Base-by-base conservation (phyloP, 1,140 invertebrate species). In the Drosophila baimaii region DNA sequence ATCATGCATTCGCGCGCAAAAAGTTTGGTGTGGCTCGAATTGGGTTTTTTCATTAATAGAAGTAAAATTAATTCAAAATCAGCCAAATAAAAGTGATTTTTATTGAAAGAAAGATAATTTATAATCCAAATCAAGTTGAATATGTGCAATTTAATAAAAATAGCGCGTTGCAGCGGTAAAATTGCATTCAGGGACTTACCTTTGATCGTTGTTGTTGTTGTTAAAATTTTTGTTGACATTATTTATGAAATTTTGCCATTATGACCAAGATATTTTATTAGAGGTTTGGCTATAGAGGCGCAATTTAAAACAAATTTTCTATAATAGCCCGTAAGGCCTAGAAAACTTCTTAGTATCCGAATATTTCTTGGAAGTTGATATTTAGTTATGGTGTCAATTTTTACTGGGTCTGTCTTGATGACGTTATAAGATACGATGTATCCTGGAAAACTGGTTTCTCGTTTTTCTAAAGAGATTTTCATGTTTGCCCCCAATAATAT, bases 391-490 rank as follows among this genome's bases (percentile, higher is more conserved):
- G 17, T 43, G 3, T 19, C 17, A 12, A 13, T 33, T 33, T 43
- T 43, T 21, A 19, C 17, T 13, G 17, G 17, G 39, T 43, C 17
- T 19, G 39, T 19, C 17, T 41, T 43, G 1, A 43, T 43, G 5
- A 43, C 17, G 5, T 43, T 43, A 43, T 19, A 19, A 17, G 37
- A 17, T 10, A 37, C 7, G 3, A 41, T 39, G 39, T 41, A 41
- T 17, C 39, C 39, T 39, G 19, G n/a, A 2, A 41, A 41, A 17
- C 3, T 41, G n/a, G 39, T 41, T 41, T 41, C 39, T 7, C n/a
- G 17, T 41, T 58, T 58, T 33, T 44, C 56, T 0, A 58, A 6
- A 10, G 19, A 31, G 1, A 58, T 58, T 23, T 58, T 58, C 56
- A 58, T 58, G 4, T 58, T 58, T 31, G 13, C 54, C 1, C 9